Evolutionary conservation across 2,888 invertebrate species (phyloP), one percentile per base, ranked within the genome.

Genomic region (Pardosa pseudoannulata): DNA sequence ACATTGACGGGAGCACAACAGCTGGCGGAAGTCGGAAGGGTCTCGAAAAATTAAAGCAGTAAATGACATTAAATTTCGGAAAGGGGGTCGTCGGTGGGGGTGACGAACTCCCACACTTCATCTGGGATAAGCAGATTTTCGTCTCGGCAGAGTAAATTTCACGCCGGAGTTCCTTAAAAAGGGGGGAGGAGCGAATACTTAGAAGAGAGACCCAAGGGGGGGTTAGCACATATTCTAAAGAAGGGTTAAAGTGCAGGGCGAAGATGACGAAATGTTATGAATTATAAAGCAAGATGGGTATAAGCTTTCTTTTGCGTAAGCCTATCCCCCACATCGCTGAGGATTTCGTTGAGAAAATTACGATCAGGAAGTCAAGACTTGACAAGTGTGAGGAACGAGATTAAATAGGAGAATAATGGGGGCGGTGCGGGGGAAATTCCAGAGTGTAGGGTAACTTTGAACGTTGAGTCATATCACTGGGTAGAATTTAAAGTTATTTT

Each of bases 231-330:
- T 46, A 11, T 46, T 46, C 16, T 46, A 13, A 36, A 46, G 9
- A 46, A 56, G 56, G 11, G 23, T 56, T 56, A 23, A 56, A 23
- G 56, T 46, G 36, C 36, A 36, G 5, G 36, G 9, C 9, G 36
- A 36, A 36, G 36, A 19, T 56, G 56, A 23, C 23, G 56, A 56
- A 23, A 23, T 56, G 56, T 56, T 7, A 56, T 56, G 56, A 56
- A 56, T 56, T 56, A 46, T 46, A 46, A 46, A 46, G 41, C 41
- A 46, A n/a, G n/a, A n/a, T n/a, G n/a, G n/a, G n/a, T n/a, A n/a
- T n/a, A n/a, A n/a, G n/a, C n/a, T n/a, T n/a, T n/a, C n/a, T n/a
- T n/a, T n/a, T n/a, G n/a, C n/a, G n/a, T n/a, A n/a, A n/a, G n/a
- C n/a, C n/a, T n/a, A n/a, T n/a, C n/a, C n/a, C n/a, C n/a, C n/a